Conservation (phyloP, 2,888 invertebrate genomes). For the Molanna angustata region DNA sequence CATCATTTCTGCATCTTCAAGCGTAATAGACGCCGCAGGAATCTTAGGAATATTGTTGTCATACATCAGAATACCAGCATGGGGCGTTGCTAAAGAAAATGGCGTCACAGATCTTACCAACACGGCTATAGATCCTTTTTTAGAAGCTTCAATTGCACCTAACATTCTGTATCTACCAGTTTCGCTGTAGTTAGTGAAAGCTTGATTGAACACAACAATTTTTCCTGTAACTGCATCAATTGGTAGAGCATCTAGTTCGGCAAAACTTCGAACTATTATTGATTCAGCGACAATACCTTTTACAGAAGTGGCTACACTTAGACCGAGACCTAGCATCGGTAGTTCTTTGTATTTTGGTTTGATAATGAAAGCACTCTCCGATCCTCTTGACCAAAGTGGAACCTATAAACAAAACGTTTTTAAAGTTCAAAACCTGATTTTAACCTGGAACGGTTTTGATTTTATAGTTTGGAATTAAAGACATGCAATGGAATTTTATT, state of each 20-base stretch:
- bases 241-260: constrained; percentile 54
- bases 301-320: constrained; percentile 59
- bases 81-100: constrained; percentile 64
- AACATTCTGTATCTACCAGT: constrained; percentile 56
- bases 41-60: constrained; percentile 51
- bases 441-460: too few relatives aligned
- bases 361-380: constrained; percentile 57
- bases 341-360: constrained; percentile 54
- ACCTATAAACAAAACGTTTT: constrained; percentile 32
- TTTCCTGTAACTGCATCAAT: constrained; percentile 42
- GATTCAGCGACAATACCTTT: constrained; percentile 62
- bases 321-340: constrained; percentile 60
- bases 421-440: not conserved
- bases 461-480: too few relatives aligned
- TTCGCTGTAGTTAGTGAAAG: constrained; percentile 18
- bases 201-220: constrained; percentile 22
- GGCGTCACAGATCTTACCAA: constrained; percentile 65
- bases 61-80: constrained; percentile 63
- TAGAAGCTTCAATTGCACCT: constrained; percentile 60
- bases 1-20: constrained; percentile 65
- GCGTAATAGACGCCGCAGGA: constrained; percentile 62
- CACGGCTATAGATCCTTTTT: constrained; percentile 63
- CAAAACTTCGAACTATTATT: constrained; percentile 61
- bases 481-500: too few relatives aligned
- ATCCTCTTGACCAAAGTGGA: constrained; percentile 47